phyloP scores from a whole-genome alignment of 2,113 vertebrate species.

The Hystrix cristata region DNA sequence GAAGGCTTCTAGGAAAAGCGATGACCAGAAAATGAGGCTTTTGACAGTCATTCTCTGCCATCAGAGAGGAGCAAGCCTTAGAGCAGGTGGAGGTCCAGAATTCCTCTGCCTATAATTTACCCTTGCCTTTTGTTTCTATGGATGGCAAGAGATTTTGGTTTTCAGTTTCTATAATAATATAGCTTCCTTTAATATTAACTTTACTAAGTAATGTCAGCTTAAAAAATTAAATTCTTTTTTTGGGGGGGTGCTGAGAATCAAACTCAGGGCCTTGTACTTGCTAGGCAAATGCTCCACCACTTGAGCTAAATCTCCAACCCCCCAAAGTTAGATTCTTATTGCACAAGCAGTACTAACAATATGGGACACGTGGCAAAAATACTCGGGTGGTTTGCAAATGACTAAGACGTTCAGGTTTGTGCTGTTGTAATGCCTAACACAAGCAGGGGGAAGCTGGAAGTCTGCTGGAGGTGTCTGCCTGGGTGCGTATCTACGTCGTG shows the following conservation, averaged over 20 bases:
- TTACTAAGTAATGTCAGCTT: background rate
- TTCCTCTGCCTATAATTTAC: background rate
- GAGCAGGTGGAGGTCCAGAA: background rate
- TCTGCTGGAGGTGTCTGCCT: background rate
- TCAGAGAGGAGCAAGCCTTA: background rate
- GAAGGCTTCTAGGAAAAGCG: background rate
- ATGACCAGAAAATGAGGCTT: background rate
- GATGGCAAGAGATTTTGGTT: background rate
- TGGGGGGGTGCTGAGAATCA: too few relatives aligned
- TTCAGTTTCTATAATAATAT: background rate
- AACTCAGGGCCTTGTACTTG: too few relatives aligned
- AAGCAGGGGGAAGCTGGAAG: background rate
- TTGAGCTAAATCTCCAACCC: too few relatives aligned
- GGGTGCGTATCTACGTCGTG: background rate
- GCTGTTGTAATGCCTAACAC: rapidly evolving
- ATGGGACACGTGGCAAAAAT: background rate
- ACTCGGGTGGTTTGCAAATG: background rate
- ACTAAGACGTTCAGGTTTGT: background rate
- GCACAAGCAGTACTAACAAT: background rate
- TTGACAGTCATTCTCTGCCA: background rate
- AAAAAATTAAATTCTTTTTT: background rate
- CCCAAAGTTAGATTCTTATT: background rate
- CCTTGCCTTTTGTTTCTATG: background rate
- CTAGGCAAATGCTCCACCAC: too few relatives aligned
- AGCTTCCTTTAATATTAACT: constrained; percentile 40